Conservation (phyloP, 2,797 vertebrate genomes). For the Sebastes flavidus region DNA sequence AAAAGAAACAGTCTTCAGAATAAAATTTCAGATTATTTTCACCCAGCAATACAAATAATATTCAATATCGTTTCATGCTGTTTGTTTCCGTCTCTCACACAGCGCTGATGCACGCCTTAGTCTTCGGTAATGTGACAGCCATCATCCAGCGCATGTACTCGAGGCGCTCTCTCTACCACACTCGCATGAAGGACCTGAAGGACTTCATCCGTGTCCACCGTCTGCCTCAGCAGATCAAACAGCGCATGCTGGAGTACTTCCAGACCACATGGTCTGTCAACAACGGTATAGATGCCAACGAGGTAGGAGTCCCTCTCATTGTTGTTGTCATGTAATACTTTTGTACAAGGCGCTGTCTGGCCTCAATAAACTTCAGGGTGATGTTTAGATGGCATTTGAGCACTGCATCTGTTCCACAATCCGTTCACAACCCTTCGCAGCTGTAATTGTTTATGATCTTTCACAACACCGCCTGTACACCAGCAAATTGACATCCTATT, state of each 20-base stretch:
- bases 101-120: slow-evolving; percentile 97
- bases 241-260: slow-evolving; percentile 97
- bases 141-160: slow-evolving; percentile 99
- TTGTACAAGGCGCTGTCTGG: neutral
- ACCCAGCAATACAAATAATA: neutral
- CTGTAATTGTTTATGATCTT: slow-evolving; percentile 21
- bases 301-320: slow-evolving; percentile 80
- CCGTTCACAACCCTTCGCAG: neutral
- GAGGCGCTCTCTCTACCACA: slow-evolving; percentile 94
- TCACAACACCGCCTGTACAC: neutral
- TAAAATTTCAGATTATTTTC: neutral
- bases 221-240: slow-evolving; percentile 94
- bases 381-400: slow-evolving; percentile 3
- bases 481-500: slow-evolving; percentile 22
- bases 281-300: slow-evolving; percentile 94
- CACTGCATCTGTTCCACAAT: slow-evolving; percentile 1
- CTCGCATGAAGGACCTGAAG: slow-evolving; percentile 96
- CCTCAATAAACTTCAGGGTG: neutral
- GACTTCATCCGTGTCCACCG: slow-evolving; percentile 96
- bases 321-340: slow-evolving; percentile 26
- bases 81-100: slow-evolving; percentile 13
- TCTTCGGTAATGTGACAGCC: slow-evolving; percentile 97
- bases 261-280: slow-evolving; percentile 99
- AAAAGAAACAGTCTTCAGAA: neutral
- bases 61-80: neutral